Conservation (phyloP, 2,113 vertebrate species). For the Euleptes europaea region DNA sequence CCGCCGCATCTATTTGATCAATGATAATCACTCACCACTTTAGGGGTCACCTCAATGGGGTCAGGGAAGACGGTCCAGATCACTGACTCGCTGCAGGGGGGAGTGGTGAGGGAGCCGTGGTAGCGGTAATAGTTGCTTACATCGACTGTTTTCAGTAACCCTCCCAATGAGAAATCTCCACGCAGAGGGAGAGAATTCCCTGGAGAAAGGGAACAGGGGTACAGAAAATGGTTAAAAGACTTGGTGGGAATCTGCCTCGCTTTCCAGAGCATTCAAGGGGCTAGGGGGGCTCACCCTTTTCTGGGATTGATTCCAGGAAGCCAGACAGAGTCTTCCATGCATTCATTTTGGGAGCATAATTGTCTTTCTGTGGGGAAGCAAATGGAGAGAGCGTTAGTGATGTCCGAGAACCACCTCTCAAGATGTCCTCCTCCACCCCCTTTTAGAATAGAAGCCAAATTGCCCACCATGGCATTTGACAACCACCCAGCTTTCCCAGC, state of each 20-base stretch:
- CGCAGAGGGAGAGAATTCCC: neutral
- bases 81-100: slow-evolving; percentile 67
- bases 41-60: slow-evolving; percentile 51
- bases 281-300: neutral
- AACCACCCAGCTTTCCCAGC: neutral
- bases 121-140: slow-evolving; percentile 63
- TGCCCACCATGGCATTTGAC: neutral
- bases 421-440: too few relatives aligned
- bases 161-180: slow-evolving; percentile 37
- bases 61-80: slow-evolving; percentile 74
- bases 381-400: neutral
- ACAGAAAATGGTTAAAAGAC: neutral
- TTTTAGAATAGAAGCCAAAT: too few relatives aligned
- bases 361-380: neutral
- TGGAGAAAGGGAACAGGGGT: neutral
- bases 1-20: too few relatives aligned
- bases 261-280: neutral
- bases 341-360: rapidly evolving
- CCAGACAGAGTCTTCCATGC: neutral
- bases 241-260: neutral
- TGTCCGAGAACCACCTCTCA: too few relatives aligned
- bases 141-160: slow-evolving; percentile 57
- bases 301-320: neutral
- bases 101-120: slow-evolving; percentile 74
- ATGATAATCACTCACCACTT: slow-evolving; percentile 61